A percentile compares a stretch with the other conserved stretches of the same genome.
Evolutionary conservation across 2,113 vertebrate species (phyloP).

Genomic region (Cariama cristata): DNA sequence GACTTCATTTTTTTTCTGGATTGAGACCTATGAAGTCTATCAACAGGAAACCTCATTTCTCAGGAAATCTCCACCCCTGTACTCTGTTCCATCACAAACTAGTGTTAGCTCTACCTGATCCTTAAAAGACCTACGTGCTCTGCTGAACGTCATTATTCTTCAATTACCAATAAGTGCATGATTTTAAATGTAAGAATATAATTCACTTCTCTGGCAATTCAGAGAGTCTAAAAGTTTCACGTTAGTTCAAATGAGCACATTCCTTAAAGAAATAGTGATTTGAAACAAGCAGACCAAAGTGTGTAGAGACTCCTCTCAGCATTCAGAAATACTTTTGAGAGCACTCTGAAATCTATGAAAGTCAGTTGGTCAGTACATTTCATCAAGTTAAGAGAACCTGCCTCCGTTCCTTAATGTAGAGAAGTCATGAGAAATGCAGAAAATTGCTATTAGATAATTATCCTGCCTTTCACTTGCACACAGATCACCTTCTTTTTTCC

Average conservation of each 20-base stretch:
- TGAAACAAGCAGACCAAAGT: background rate
- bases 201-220: background rate
- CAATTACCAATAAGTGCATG: background rate
- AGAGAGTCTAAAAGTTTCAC: background rate
- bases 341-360: background rate
- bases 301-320: background rate
- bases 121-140: background rate
- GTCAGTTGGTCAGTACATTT: background rate
- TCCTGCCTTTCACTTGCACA: background rate
- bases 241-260: no score
- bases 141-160: background rate
- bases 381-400: background rate
- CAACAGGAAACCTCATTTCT: background rate
- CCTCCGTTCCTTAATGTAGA: background rate
- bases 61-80: background rate
- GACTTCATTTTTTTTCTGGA: background rate
- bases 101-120: background rate
- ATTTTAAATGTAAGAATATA: background rate
- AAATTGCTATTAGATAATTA: background rate
- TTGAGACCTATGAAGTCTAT: background rate
- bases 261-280: background rate
- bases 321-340: background rate
- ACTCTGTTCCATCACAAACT: background rate
- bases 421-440: background rate
- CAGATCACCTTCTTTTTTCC: background rate